A percentile compares a stretch with the other conserved stretches of the same genome.
Conservation (phyloP, 2,113 vertebrate species). For the Penelope pileata region DNA sequence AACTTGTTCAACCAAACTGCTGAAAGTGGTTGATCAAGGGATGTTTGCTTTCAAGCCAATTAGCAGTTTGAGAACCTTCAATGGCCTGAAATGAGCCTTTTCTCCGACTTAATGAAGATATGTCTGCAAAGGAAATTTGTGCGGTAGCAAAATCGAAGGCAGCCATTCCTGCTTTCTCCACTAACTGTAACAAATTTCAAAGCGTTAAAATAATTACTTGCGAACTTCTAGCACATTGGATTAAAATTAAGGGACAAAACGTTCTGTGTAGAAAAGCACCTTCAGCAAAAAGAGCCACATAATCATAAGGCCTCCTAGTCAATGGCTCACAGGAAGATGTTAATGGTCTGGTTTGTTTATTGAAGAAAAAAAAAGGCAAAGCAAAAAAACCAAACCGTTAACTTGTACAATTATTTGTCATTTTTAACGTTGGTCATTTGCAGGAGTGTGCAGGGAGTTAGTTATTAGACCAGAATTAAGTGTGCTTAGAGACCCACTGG, state of each 20-base stretch:
- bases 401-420: background rate
- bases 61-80: constrained; percentile 3
- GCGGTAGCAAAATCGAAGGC: background rate
- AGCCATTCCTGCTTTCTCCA: background rate
- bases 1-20: background rate
- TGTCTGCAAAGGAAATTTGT: background rate
- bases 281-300: constrained; percentile 40
- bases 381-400: background rate
- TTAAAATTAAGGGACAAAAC: constrained; percentile 2
- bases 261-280: background rate
- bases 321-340: background rate
- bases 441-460: background rate
- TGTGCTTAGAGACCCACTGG: accelerated
- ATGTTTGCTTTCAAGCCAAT: constrained; percentile 3
- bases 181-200: background rate
- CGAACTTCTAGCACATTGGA: background rate
- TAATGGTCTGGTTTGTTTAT: constrained; percentile 1
- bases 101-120: background rate
- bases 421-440: background rate
- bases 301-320: background rate
- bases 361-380: background rate
- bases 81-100: background rate
- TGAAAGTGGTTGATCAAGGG: background rate
- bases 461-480: background rate
- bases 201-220: constrained; percentile 22